Evolutionary conservation across 2,888 invertebrate species (phyloP), one percentile per base, ranked within the genome.

Genomic region (Iphiclides podalirius): DNA sequence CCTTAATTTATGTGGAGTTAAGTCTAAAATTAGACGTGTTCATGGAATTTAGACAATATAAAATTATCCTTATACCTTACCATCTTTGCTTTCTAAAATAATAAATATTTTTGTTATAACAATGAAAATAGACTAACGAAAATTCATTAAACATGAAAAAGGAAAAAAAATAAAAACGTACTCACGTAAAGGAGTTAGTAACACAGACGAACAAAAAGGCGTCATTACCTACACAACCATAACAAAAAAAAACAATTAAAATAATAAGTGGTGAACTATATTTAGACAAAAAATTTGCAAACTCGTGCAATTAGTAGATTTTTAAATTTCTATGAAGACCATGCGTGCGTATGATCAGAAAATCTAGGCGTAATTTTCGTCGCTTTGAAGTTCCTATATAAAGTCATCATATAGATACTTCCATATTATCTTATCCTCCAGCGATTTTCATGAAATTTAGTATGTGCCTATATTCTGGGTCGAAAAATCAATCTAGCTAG

Each of bases 141-240:
- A 46, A 51, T 35, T 28, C 2, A 28, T 9, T 14, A 40, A 23
- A 46, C 35, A 42, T 42, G 41, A 34, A 35, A 41, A 17, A 56
- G 40, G 8, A 42, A 42, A 46, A 36, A 33, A 43, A 38, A 37
- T 34, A n/a, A 33, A 42, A 50, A 39, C 15, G 14, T 50, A 50
- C 49, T 50, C 44, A 50, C 49, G 14, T 35, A 16, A 50, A 40
- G 1, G 12, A 42, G 35, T 50, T 44, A 50, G 44, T 44, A 50
- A 35, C 33, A 39, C 43, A 38, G 20, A 47, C 54, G 46, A 47
- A 33, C 56, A 52, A 42, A 31, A 20, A 20, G 6, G 20, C 20
- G 20, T 20, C n/a, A 50, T 47, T 47, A 58, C 36, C 42, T 47
- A 57, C 52, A 59, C 52, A 54, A 57, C 52, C 38, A 42, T 34